Evolutionary conservation across 23 tunicate genomes (phyloP).

Genomic region (Halocynthia aurantium): DNA sequence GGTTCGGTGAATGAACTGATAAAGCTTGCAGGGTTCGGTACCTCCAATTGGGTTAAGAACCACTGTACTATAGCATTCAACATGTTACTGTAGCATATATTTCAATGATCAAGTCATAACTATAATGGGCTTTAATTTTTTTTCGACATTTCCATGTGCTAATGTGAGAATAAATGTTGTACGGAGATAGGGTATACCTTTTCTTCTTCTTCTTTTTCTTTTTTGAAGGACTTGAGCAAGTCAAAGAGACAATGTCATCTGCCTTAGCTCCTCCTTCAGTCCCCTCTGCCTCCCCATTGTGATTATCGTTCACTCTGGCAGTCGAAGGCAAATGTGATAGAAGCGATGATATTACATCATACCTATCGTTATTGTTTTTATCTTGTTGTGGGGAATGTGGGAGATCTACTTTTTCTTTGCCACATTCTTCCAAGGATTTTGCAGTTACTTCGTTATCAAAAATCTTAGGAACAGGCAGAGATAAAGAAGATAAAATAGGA

Average conservation of each 20-base stretch:
- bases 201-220: constrained; percentile 90
- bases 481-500: not conserved
- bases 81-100: too few species aligned
- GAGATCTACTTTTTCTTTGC: not conserved
- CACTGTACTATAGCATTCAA: too few species aligned
- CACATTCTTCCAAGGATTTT: not conserved
- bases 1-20: too few species aligned
- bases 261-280: constrained; percentile 20
- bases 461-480: not conserved
- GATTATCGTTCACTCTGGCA: constrained; percentile 9
- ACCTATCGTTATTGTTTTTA: not conserved
- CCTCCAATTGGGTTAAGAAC: too few species aligned
- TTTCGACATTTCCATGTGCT: too few species aligned
- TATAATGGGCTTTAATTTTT: too few species aligned
- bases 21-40: too few species aligned
- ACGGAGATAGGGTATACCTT: constrained; percentile 19
- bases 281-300: constrained; percentile 9
- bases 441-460: not conserved
- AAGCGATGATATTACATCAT: not conserved
- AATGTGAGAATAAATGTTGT: too few species aligned
- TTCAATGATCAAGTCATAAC: too few species aligned
- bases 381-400: not conserved
- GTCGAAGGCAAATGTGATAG: not conserved
- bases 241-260: constrained; percentile 65
- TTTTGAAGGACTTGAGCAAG: constrained; percentile 81